Evolutionary conservation across 2,113 vertebrate genomes (phyloP), one percentile per base, ranked within the genome.

Genomic region (Ptychochromis oligacanthus): DNA sequence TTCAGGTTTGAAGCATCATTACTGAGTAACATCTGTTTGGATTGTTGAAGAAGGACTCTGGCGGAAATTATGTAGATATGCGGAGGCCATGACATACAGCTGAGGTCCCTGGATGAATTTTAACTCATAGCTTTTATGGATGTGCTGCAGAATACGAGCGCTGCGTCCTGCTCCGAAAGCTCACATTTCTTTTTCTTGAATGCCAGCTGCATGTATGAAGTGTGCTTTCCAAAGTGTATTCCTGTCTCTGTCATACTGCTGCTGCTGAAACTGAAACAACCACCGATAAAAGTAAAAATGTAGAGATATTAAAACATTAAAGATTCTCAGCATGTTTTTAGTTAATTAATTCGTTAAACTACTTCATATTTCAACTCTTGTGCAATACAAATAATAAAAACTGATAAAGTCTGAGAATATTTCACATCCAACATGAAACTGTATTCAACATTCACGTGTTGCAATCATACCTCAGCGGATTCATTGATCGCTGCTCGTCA

Each of bases 301-400:
- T n/a, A n/a, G n/a, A 18, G 38, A 67, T 15, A 2, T 6, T 43
- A 17, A 62, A 38, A 38, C 1, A 0, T 13, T 38, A 14, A 65
- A 0, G n/a, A 24, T 43, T 26, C 22, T 1, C 26, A 38, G 46
- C 28, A 0, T 2, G 64, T 67, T 46, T 67, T 67, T 46, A 67
- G n/a, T 24, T 0, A 1, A 17, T 40, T n/a, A 10, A 40, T 24
- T 38, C n/a, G 15, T 40, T 38, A 2, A 0, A 40, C 13, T 14
- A 40, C 61, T 64, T 64, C 20, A 1, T 0, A 62, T n/a, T 65
- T 43, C 12, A 43, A 24, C 38, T 65, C 62, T 65, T 65, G 2
- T 65, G n/a, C n/a, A 65, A 24, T 1, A 9, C 38, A 40, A 40
- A 40, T 40, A 40, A 40, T 11, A 3, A 40, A 8, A 40, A 24